Evolutionary conservation across 2,113 vertebrate genomes (phyloP), one percentile per base, ranked within the genome.

Genomic region (Ia io): DNA sequence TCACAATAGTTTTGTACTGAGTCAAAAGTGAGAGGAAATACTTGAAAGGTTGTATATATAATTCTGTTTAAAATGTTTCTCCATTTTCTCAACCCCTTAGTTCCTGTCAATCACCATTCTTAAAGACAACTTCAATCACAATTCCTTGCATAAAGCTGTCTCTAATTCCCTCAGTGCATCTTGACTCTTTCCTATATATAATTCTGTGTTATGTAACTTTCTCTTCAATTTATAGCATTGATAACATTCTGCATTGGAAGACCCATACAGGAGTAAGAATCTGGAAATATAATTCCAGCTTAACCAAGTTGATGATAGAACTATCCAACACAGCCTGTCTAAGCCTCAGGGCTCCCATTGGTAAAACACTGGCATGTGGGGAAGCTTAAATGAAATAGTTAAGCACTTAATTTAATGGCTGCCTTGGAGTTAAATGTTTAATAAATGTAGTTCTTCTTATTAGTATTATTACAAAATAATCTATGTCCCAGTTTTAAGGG

Each of bases 221-320:
- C 10, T 70, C 22, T 25, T 88, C 77, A 23, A 6, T 78, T 78
- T 47, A 32, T 1, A n/a, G 28, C 3, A 2, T 35, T 42, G 23
- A 22, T 25, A 42, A 10, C 70, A 37, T 63, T 78, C 40, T 51
- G 4, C 3, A 1, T 0, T 61, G 23, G n/a, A 22, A 65, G 70
- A 32, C 32, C 13, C n/a, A 28, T 7, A 5, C 16, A 65, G 69
- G 11, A 30, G 63, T 40, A 47, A 84, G 56, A 37, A 59, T 65
- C n/a, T 40, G n/a, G 11, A 51, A 23, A 37, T 22, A 14, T 17
- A 49, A 37, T 37, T 49, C 53, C 18, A 49, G 37, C 4, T 20
- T 59, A 49, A 18, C 17, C 14, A 44, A 32, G 32, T 0, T n/a
- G 51, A n/a, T 3, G 3, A 0, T 10, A 5, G 61, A 49, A 25